These are phyloP conservation scores for Resseliella maxima DNA, from an alignment of 2,888 invertebrate genomes.

Conservation along the genomic window DNA sequence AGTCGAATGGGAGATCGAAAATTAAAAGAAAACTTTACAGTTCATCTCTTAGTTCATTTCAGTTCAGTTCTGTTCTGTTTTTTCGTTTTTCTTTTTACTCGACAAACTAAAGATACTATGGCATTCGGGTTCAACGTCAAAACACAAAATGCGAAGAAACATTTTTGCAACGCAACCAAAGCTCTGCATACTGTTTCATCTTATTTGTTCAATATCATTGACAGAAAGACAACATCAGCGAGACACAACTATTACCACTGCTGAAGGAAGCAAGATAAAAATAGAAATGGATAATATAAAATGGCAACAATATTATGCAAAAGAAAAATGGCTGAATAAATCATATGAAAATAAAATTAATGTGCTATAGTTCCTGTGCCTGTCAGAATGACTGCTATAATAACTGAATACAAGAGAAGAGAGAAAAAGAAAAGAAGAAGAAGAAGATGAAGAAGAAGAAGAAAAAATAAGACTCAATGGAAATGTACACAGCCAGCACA, in stretches of 20 bases:
- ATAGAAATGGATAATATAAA: slow-evolving; percentile 31
- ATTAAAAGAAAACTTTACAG: not conserved
- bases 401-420: no score
- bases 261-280: not conserved
- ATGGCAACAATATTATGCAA: slow-evolving; percentile 53
- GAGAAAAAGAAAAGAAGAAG: no score
- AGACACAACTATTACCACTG: not conserved
- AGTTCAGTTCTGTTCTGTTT: not conserved
- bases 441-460: no score
- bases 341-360: slow-evolving; percentile 53
- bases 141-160: not conserved
- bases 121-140: not conserved
- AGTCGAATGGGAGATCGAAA: not conserved
- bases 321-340: slow-evolving; percentile 53
- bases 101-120: not conserved
- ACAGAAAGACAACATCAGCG: not conserved
- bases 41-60: not conserved
- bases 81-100: not conserved
- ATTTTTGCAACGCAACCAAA: not conserved
- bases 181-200: not conserved
- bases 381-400: slow-evolving; percentile 22
- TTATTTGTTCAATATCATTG: slow-evolving; percentile 18
- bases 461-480: slow-evolving; percentile 13
- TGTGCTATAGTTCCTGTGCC: slow-evolving; percentile 48
- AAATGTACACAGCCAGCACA: not conserved